Evolutionary conservation across 1,140 invertebrate species (phyloP).

Genomic region (Papilio helenus): DNA sequence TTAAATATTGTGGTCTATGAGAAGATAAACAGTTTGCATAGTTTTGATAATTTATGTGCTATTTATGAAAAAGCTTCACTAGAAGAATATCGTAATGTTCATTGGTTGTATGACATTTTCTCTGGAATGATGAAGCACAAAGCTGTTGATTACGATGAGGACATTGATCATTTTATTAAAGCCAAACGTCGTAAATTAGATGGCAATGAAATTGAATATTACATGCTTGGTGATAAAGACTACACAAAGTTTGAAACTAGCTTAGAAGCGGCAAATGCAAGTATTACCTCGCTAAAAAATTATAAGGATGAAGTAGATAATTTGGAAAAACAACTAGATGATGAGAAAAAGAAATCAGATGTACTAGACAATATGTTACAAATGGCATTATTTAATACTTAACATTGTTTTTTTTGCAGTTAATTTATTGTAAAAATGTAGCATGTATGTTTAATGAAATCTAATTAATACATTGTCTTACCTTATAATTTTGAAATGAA

Average conservation of each 20-base stretch:
- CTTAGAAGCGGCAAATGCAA: conserved; percentile 59
- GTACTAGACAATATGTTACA: conserved; percentile 71
- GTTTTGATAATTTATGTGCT: conserved; percentile 70
- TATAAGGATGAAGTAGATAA: conserved; percentile 65
- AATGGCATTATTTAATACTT: conserved; percentile 54
- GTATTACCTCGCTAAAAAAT: conserved; percentile 59
- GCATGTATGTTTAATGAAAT: neutral
- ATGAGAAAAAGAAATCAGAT: conserved; percentile 73
- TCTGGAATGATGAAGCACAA: conserved; percentile 67
- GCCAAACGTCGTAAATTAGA: conserved; percentile 71
- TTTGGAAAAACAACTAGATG: conserved; percentile 68
- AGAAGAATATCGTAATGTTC: conserved; percentile 65
- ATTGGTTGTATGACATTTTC: conserved; percentile 74
- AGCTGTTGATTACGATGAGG: conserved; percentile 64
- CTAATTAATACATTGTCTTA: neutral
- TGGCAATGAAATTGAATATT: conserved; percentile 59
- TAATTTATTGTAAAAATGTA: conserved; percentile 24
- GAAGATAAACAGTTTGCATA: conserved; percentile 74
- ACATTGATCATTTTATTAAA: conserved; percentile 68
- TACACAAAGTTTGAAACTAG: conserved; percentile 64
- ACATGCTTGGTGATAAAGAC: conserved; percentile 71
- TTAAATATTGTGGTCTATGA: conserved; percentile 79
- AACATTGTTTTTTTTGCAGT: conserved; percentile 8
- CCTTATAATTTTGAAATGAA: neutral
- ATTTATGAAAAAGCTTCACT: conserved; percentile 71